Percentiles rank a stretch among this genome's conserved stretches.
Evolutionary conservation across 2,113 vertebrate genomes (phyloP).

Genomic region (Antigone vipio): DNA sequence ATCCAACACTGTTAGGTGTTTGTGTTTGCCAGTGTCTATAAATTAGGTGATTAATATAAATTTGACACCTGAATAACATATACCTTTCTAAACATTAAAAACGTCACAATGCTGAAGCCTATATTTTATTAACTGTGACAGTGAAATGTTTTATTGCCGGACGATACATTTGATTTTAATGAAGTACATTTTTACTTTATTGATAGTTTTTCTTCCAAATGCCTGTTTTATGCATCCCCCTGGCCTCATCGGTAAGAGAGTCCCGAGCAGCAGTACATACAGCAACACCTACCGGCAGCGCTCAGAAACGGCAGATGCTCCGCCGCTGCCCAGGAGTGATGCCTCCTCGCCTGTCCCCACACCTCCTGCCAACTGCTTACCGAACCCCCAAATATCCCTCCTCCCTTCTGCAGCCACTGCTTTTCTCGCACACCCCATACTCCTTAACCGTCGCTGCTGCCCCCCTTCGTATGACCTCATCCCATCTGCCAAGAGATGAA

Average conservation of each 20-base stretch:
- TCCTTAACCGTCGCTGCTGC: background rate
- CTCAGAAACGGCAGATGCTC: background rate
- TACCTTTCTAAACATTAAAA: background rate
- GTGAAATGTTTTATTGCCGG: background rate
- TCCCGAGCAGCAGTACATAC: background rate
- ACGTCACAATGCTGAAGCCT: background rate
- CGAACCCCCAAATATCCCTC: background rate
- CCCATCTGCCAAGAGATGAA: background rate
- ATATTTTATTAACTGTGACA: background rate
- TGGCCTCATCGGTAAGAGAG: background rate
- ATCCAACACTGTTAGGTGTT: background rate
- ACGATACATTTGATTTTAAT: background rate
- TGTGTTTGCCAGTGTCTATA: background rate
- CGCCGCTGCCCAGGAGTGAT: background rate
- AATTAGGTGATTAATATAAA: background rate
- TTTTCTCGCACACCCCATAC: background rate
- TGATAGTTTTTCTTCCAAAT: background rate
- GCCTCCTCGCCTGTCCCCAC: background rate
- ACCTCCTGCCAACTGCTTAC: background rate
- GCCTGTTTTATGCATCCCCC: background rate
- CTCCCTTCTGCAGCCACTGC: background rate
- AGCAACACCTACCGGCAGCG: constrained; percentile 55
- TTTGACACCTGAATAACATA: background rate
- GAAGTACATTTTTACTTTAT: background rate
- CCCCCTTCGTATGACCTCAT: background rate